Conservation (phyloP, 2,888 invertebrate genomes). For the Xylophagus ater region DNA sequence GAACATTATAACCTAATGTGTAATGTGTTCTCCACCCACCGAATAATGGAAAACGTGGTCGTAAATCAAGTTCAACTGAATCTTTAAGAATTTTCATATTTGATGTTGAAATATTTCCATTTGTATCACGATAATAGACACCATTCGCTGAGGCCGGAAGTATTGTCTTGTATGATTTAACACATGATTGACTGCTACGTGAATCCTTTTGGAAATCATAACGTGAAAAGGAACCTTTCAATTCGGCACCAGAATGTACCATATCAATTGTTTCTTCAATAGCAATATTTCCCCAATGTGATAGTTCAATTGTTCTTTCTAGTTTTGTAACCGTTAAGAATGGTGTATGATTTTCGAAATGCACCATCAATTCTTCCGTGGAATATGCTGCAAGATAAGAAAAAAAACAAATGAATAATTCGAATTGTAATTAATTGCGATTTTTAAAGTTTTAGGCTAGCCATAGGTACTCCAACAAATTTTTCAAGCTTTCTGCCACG, state of each 20-base stretch:
- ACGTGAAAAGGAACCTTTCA: conserved; percentile 92
- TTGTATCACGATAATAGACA: conserved; percentile 92
- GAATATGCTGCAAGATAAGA: conserved; percentile 36
- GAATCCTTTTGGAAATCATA: conserved; percentile 95
- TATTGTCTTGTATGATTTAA: conserved; percentile 82
- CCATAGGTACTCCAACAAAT: too few relatives aligned
- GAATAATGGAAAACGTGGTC: conserved; percentile 93
- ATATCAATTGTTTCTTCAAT: conserved; percentile 90
- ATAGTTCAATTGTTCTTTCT: conserved; percentile 84
- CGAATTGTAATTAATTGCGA: neutral
- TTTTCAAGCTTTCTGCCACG: too few relatives aligned
- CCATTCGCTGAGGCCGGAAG: conserved; percentile 82
- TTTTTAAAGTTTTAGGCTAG: too few relatives aligned
- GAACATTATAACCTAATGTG: conserved; percentile 92
- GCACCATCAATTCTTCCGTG: conserved; percentile 60
- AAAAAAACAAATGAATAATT: neutral
- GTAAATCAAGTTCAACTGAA: conserved; percentile 88
- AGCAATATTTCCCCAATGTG: conserved; percentile 99
- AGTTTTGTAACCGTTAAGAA: conserved; percentile 87
- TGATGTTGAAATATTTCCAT: conserved; percentile 98
- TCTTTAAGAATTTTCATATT: conserved; percentile 80
- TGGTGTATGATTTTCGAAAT: conserved; percentile 93
- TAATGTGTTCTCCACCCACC: conserved; percentile 99
- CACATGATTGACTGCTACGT: conserved; percentile 75
- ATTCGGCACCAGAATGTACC: conserved; percentile 79